phyloP scores from a whole-genome alignment of 1,140 invertebrate species.

The Panagrolaimus sp. region DNA sequence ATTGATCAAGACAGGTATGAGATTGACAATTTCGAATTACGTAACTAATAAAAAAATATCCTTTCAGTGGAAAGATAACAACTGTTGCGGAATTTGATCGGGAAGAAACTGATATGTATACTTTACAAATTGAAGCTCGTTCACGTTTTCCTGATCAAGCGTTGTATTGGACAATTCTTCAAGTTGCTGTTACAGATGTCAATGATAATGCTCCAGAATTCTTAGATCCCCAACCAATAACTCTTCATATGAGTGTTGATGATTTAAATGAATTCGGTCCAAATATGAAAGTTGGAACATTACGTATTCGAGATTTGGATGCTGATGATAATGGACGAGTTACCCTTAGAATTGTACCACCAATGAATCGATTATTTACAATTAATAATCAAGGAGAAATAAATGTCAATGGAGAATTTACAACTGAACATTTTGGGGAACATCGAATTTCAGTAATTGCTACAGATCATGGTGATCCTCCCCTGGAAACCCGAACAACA shows the following conservation, averaged over 20 bases:
- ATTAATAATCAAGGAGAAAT: constrained; percentile 45
- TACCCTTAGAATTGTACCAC: constrained; percentile 45
- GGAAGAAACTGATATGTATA: constrained; percentile 46
- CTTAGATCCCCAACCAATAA: constrained; percentile 44
- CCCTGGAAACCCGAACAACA: constrained; percentile 41
- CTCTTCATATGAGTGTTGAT: constrained; percentile 40
- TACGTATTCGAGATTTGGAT: constrained; percentile 48
- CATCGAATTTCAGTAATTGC: constrained; percentile 47
- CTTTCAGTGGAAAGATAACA: constrained; percentile 43
- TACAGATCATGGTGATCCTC: constrained; percentile 53
- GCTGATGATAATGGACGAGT: constrained; percentile 52
- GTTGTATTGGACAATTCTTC: constrained; percentile 53
- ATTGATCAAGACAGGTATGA: constrained; percentile 47
- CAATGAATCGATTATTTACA: constrained; percentile 49
- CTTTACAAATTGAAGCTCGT: constrained; percentile 45
- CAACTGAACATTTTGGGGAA: constrained; percentile 52
- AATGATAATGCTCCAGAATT: constrained; percentile 57
- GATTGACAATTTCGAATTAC: not conserved
- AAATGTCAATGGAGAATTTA: constrained; percentile 53
- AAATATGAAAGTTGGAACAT: constrained; percentile 46
- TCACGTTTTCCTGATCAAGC: constrained; percentile 42
- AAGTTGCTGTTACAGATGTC: constrained; percentile 49
- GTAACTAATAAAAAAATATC: not conserved
- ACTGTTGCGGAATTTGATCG: constrained; percentile 43
- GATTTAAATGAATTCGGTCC: constrained; percentile 34